Evolutionary conservation across 2,888 invertebrate genomes (phyloP), one percentile per base, ranked within the genome.

Genomic region (Drosophila anceps): DNA sequence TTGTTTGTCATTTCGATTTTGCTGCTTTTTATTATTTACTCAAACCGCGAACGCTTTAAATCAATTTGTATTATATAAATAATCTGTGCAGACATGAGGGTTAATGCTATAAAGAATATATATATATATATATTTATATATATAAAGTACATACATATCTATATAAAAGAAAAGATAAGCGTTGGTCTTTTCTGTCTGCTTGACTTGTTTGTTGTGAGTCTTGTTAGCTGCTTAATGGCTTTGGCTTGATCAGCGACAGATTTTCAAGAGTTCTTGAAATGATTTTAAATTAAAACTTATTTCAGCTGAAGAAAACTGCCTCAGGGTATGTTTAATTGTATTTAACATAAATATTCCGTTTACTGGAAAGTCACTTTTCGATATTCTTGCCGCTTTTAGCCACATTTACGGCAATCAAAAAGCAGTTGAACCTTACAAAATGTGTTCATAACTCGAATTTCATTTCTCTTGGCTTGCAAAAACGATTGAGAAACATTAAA

Each of bases 401-500:
- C 50, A 64, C 37, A 39, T 67, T 67, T 46, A 46, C 44, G 44
- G 39, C 68, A 54, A 81, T 84, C 69, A 85, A 84, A 85, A 76
- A 69, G 51, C 81, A 76, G 70, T 83, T 80, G 59, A 71, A 54
- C 54, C 33, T 33, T 46, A 29, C 43, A 44, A 51, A 68, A 73
- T 69, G 41, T 62, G 74, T 68, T 60, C 55, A 53, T 58, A 75
- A 69, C 81, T 86, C 73, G 57, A 68, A 82, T 82, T 81, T 73
- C 73, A 82, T 82, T 75, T 72, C 69, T 66, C 68, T 39, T 18
- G 50, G 50, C 65, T 58, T n/a, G 68, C 69, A 71, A 71, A 74
- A 77, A 78, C 78, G 73, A 85, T 85, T 84, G 82, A 61, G 67
- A 72, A 75, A 77, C 82, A 84, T 84, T 84, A 79, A 82, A 82